Evolutionary conservation across 2,113 vertebrate species (phyloP).

Genomic region (Anolis sagrei): DNA sequence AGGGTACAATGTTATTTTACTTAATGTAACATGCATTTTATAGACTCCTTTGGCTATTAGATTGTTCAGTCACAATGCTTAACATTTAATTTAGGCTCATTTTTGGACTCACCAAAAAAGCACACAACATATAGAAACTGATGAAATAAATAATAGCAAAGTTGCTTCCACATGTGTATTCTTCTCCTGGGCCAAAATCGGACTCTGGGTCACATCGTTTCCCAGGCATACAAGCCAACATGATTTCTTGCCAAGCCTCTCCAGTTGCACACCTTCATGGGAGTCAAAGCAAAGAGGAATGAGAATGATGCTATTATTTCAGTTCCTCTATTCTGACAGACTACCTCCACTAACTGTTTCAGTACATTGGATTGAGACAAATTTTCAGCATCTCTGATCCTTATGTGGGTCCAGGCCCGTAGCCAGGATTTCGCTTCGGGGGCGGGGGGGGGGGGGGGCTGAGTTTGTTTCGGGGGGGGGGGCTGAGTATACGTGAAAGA

Average conservation of each 20-base stretch:
- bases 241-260: slow-evolving; percentile 98
- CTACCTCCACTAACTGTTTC: not conserved
- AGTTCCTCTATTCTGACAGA: not conserved
- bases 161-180: slow-evolving; percentile 93
- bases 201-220: slow-evolving; percentile 96
- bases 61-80: slow-evolving; percentile 24
- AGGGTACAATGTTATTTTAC: not conserved
- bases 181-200: slow-evolving; percentile 90
- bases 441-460: too few relatives aligned
- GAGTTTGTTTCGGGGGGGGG: too few relatives aligned
- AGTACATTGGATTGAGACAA: not conserved
- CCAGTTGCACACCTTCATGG: slow-evolving; percentile 92
- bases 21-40: slow-evolving; percentile 2
- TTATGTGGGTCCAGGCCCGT: too few relatives aligned
- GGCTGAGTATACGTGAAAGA: too few relatives aligned
- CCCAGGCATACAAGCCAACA: slow-evolving; percentile 94
- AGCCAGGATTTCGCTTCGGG: too few relatives aligned
- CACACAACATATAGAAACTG: slow-evolving; percentile 98
- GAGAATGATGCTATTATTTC: slow-evolving; percentile 15
- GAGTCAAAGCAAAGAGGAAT: slow-evolving; percentile 47
- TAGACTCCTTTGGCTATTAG: not conserved
- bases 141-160: slow-evolving; percentile 99
- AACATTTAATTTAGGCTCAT: not conserved
- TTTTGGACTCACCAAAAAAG: slow-evolving; percentile 87
- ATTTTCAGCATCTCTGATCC: not conserved